Conservation (phyloP, 2,888 invertebrate genomes). For the Ditylenchus weischeri region DNA sequence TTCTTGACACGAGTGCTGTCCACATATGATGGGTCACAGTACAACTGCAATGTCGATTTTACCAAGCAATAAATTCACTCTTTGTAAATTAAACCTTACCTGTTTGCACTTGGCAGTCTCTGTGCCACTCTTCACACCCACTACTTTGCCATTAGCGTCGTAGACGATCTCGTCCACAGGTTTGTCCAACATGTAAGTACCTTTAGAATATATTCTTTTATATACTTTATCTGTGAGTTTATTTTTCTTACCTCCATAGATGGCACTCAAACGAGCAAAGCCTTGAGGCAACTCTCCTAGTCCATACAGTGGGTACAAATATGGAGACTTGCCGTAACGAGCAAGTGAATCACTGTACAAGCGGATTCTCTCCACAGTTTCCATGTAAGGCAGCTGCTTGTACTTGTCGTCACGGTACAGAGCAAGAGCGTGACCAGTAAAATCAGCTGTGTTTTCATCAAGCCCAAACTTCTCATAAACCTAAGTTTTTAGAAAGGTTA, state of each 20-base stretch:
- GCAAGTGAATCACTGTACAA: slow-evolving; percentile 95
- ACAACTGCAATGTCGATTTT: slow-evolving; percentile 69
- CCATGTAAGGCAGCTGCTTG: slow-evolving; percentile 77
- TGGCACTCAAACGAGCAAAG: slow-evolving; percentile 76
- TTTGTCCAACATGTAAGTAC: slow-evolving; percentile 99
- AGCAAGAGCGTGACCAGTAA: slow-evolving; percentile 95
- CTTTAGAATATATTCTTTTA: slow-evolving; percentile 66
- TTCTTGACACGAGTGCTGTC: slow-evolving; percentile 71
- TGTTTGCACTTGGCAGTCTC: slow-evolving; percentile 93
- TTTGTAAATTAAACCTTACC: slow-evolving; percentile 63
- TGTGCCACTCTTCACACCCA: slow-evolving; percentile 91
- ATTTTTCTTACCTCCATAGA: slow-evolving; percentile 69
- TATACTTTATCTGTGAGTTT: too few species aligned
- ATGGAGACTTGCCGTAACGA: slow-evolving; percentile 96
- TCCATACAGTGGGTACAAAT: slow-evolving; percentile 97
- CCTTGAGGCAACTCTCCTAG: slow-evolving; percentile 87
- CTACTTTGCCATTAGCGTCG: slow-evolving; percentile 65
- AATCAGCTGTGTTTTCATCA: slow-evolving; percentile 94
- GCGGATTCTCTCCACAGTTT: slow-evolving; percentile 86
- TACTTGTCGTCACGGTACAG: slow-evolving; percentile 74
- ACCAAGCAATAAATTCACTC: background rate
- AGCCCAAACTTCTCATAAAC: slow-evolving; percentile 91
- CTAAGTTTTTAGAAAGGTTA: slow-evolving; percentile 14
- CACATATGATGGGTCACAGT: slow-evolving; percentile 97
- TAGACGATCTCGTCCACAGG: slow-evolving; percentile 91